Conservation (phyloP, 2,113 vertebrate genomes). For the Hydrolagus affinis region DNA sequence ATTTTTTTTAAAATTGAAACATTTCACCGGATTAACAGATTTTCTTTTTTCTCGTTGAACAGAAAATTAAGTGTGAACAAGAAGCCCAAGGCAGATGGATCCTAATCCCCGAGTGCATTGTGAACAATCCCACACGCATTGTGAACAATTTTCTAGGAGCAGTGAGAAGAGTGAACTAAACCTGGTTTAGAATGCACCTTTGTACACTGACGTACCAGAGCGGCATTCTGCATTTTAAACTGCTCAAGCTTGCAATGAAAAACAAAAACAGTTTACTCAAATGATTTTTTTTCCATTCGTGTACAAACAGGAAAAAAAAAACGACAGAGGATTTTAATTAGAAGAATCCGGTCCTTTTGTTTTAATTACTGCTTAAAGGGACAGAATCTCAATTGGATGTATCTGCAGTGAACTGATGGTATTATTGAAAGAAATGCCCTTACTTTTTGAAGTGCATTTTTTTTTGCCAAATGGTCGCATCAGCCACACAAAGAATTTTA, state of each 20-base stretch:
- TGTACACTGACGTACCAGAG: not conserved
- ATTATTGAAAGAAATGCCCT: slow-evolving; percentile 23
- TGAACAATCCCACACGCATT: not conserved
- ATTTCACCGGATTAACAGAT: not conserved
- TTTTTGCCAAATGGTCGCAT: slow-evolving; percentile 5
- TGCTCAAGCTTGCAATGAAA: too few relatives aligned
- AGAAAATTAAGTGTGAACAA: slow-evolving; percentile 21
- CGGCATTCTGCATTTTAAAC: too few relatives aligned
- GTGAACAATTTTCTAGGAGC: slow-evolving; percentile 10
- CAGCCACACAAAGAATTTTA: not conserved
- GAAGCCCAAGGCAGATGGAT: slow-evolving; percentile 5
- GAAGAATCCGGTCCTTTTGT: not conserved
- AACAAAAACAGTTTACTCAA: too few relatives aligned
- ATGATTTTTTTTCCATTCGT: too few relatives aligned
- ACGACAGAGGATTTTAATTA: not conserved
- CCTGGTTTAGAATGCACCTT: slow-evolving; percentile 2
- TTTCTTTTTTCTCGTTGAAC: not conserved
- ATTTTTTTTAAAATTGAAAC: too few relatives aligned
- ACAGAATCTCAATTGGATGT: not conserved
- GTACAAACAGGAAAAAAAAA: too few relatives aligned
- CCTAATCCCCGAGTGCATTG: not conserved
- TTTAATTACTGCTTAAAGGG: slow-evolving; percentile 2
- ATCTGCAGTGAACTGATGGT: slow-evolving; percentile 23
- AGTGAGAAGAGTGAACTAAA: not conserved
- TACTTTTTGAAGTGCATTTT: not conserved